Evolutionary conservation across 2,113 vertebrate genomes (phyloP), one percentile per base, ranked within the genome.

Genomic region (Cololabis saira): DNA sequence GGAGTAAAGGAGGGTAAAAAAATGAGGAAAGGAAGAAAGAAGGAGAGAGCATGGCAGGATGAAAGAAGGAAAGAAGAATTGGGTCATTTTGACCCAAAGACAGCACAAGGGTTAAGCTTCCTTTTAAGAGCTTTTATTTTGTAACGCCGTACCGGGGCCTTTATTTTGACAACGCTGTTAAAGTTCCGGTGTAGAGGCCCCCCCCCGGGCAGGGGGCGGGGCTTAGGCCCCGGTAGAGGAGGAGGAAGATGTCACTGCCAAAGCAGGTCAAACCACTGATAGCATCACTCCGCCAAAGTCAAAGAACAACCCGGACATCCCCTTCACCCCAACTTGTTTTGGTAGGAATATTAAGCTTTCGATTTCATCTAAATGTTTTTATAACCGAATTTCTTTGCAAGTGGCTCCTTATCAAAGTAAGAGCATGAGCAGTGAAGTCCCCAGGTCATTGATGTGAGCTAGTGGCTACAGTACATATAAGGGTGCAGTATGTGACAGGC

Each of bases 271-370:
- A 30, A 17, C 4, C 12, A 30, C 19, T 50, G 70, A 68, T 67
- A 60, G 2, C 30, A 37, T 1, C 21, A n/a, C 4, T 30, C 17
- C 15, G 55, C 45, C n/a, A 41, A 69, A 52, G 43, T 1, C 17
- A 3, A n/a, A 18, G 18, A 33, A 50, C 5, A 27, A 27, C 13
- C 48, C 16, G 14, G 54, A 13, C 16, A 21, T 45, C 13, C 6
- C 0, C 12, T 1, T 1, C 65, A 51, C 64, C 48, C 63, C 44
- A 15, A 3, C 33, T 7, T 14, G 16, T 10, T 33, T 11, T n/a
- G 83, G 90, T 91, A 21, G 65, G 80, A 68, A 22, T 11, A 2
- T 3, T 16, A 1, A 1, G 6, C n/a, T n/a, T 57, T 42, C 22
- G 3, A 2, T 16, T 18, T 47, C 12, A 16, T 19, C 12, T 2